Evolutionary conservation across 2,888 invertebrate genomes (phyloP), one percentile per base, ranked within the genome.

Genomic region (Choristoneura rosaceana): DNA sequence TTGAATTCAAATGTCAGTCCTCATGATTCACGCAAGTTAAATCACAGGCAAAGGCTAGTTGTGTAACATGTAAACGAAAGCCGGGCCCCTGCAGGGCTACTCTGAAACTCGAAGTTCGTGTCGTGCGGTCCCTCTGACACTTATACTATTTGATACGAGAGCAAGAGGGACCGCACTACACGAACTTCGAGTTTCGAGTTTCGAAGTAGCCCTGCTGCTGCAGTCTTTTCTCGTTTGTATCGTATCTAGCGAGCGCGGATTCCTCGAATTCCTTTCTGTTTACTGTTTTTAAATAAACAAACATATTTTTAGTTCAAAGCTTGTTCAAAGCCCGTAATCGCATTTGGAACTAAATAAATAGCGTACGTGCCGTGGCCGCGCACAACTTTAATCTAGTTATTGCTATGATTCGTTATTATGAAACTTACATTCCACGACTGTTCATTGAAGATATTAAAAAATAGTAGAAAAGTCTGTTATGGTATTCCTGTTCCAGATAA

Each of bases 241-340:
- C 43, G 34, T 70, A 61, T 61, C 52, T 17, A 60, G 25, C 12
- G 25, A 43, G 33, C 62, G 25, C 45, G 14, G 15, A 50, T 59
- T 70, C 66, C 58, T 52, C 34, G 34, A 66, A 71, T 66, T 55
- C 17, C 25, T n/a, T 52, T 59, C 4, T 38, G 59, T 61, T 55
- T 61, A 50, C 59, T 8, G 45, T 17, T 70, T 70, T 52, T 17
- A 52, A 61, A 61, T 71, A 71, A 69, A 71, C 71, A 66, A 45
- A 17, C 50, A 55, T 71, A 71, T 71, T 61, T 66, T 55, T 61
- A 71, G 66, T 34, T 71, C 71, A 67, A 71, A 71, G 71, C n/a
- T 61, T 66, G 66, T 34, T 71, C 71, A 67, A 71, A 71, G 71
- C n/a, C 33, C 33, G 25, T 45, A n/a, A 34, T 45, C 50, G 7